A percentile compares a stretch with the other conserved stretches of the same genome.
These are phyloP conservation scores for Clitarchus hookeri DNA, from an alignment of 2,888 invertebrate genomes.

Conservation along the genomic window DNA sequence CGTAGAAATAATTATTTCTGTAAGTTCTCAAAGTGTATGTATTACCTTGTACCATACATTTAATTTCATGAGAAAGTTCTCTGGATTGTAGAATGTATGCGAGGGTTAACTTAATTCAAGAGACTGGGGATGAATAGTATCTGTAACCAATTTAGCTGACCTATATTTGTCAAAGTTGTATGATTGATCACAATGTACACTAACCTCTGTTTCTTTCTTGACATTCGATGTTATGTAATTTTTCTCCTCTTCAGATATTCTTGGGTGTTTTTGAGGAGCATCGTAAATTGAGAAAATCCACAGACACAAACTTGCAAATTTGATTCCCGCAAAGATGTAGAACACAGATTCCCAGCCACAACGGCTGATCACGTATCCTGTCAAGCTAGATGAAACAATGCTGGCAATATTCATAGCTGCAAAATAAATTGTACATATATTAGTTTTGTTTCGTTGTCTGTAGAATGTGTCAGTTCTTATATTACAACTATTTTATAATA, in stretches of 20 bases:
- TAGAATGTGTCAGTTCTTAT: too few relatives aligned
- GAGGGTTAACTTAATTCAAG: too few relatives aligned
- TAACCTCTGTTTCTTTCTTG: not conserved
- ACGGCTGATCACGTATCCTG: not conserved
- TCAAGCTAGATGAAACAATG: not conserved
- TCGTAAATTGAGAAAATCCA: not conserved
- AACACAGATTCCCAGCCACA: not conserved
- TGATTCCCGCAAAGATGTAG: not conserved
- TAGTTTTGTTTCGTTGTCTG: not conserved
- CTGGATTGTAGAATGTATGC: too few relatives aligned
- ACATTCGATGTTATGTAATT: not conserved
- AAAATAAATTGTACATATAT: not conserved
- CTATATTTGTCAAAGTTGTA: too few relatives aligned
- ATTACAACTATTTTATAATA: too few relatives aligned
- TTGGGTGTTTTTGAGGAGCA: not conserved
- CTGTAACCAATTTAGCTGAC: too few relatives aligned
- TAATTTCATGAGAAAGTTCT: too few relatives aligned
- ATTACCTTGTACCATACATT: too few relatives aligned
- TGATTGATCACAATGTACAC: not conserved
- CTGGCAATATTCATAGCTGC: not conserved
- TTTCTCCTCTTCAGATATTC: slow-evolving; percentile 14
- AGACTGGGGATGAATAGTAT: too few relatives aligned
- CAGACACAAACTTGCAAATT: not conserved
- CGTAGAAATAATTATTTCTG: too few relatives aligned
- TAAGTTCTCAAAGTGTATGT: too few relatives aligned